phyloP scores from a whole-genome alignment of 2,797 vertebrate species.

The Natrix natrix region DNA sequence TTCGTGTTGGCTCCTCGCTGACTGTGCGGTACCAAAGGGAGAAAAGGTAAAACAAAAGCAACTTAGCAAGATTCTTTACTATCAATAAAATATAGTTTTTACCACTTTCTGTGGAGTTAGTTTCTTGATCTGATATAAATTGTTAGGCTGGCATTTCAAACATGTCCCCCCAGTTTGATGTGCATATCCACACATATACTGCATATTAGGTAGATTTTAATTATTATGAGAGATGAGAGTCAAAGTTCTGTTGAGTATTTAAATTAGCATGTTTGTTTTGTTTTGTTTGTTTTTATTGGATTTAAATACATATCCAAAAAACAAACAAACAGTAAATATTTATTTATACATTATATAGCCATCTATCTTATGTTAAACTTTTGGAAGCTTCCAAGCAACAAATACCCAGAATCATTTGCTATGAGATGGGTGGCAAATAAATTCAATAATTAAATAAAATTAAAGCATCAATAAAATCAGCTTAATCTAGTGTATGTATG shows the following conservation, averaged over 20 bases:
- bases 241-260: background rate
- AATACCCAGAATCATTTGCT: background rate
- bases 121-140: background rate
- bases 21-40: background rate
- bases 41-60: background rate
- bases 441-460: background rate
- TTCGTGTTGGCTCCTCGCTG: too few relatives aligned
- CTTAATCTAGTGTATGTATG: background rate
- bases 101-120: background rate
- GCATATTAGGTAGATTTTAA: background rate
- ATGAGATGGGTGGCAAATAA: background rate
- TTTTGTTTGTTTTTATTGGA: too few relatives aligned
- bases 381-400: background rate
- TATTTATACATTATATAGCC: background rate
- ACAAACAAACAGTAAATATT: too few relatives aligned
- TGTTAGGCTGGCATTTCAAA: background rate
- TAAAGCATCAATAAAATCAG: background rate
- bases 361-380: background rate
- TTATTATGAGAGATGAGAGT: background rate
- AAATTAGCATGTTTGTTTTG: accelerated
- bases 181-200: background rate
- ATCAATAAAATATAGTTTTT: background rate
- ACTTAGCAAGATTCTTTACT: background rate
- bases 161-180: background rate
- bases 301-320: too few relatives aligned